Base-by-base conservation (phyloP, 2,888 invertebrate species). In the Clostera curtula region DNA sequence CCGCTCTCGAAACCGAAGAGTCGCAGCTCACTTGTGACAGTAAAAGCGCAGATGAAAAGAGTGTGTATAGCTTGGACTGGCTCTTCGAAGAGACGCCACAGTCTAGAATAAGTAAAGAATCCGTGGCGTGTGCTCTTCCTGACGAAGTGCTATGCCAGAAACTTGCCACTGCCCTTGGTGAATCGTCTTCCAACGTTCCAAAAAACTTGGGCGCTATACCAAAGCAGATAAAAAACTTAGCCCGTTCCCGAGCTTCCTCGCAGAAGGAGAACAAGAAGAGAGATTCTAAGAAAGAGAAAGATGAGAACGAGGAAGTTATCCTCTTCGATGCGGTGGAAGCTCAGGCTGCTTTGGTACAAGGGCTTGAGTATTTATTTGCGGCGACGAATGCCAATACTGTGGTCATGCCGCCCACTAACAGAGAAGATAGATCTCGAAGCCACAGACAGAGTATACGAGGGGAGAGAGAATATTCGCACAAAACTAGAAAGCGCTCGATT, bases 151-250 rank as follows among this genome's bases (percentile, higher is more conserved):
- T 61, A 12, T 63, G 65, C 33, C 72, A 70, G 31, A 77, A 73
- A 56, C 50, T 70, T 37, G 63, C 67, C 30, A 66, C 50, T 29
- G 71, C 80, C 9, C 53, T 82, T 31, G 82, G 76, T 32, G 83
- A 82, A 51, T 62, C 80, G 7, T 86, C 69, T 43, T 77, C 62
- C 43, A 86, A 73, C 52, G 72, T 71, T 46, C 85, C 88, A 64
- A 87, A 88, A 64, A 89, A 89, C 63, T 85, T 90, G 51, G 91
- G 91, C 33, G 90, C 90, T 37, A 90, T 89, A 65, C 90, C 90
- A 31, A 90, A 92, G 67, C 89, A 89, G 69, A 73, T 83, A 52
- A 85, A 80, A 82, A 83, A 82, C 73, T 75, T 77, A 71, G 74
- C 76, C 44, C 64, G 87, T 71, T 63, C 84, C 51, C 60, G 86